phyloP scores from a whole-genome alignment of 2,113 vertebrate species.

The Anguilla rostrata region DNA sequence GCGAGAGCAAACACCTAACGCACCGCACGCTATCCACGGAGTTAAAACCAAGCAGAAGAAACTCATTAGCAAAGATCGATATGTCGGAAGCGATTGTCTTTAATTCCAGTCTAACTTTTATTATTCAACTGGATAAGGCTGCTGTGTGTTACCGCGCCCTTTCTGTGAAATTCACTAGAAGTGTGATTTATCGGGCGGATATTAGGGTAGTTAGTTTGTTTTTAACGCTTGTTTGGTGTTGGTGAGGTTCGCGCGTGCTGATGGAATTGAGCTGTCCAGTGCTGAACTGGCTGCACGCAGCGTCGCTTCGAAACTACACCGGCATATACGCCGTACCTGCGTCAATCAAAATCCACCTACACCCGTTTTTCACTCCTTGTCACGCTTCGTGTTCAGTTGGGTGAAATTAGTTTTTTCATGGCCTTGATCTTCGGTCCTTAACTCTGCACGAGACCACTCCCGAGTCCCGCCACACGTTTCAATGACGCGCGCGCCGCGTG shows the following conservation, averaged over 20 bases:
- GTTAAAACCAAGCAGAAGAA: not conserved
- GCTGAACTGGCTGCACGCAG: not conserved
- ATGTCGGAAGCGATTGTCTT: no score
- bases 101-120: not conserved
- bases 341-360: no score
- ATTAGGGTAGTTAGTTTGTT: not conserved
- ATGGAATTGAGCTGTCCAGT: conserved; percentile 19
- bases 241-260: not conserved
- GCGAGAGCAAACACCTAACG: not conserved
- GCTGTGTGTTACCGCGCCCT: not conserved
- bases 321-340: no score
- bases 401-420: no score
- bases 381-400: no score
- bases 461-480: no score
- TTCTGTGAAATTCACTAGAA: not conserved
- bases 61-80: not conserved
- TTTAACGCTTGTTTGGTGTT: not conserved
- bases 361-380: no score
- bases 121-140: not conserved
- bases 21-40: not conserved
- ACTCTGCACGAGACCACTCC: no score
- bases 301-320: not conserved
- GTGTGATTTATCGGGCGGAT: not conserved
- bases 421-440: no score
- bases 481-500: no score